Percentiles rank a stretch among this genome's conserved stretches.
Evolutionary conservation across 2,113 vertebrate species (phyloP).

Genomic region (Cichladusa arquata): DNA sequence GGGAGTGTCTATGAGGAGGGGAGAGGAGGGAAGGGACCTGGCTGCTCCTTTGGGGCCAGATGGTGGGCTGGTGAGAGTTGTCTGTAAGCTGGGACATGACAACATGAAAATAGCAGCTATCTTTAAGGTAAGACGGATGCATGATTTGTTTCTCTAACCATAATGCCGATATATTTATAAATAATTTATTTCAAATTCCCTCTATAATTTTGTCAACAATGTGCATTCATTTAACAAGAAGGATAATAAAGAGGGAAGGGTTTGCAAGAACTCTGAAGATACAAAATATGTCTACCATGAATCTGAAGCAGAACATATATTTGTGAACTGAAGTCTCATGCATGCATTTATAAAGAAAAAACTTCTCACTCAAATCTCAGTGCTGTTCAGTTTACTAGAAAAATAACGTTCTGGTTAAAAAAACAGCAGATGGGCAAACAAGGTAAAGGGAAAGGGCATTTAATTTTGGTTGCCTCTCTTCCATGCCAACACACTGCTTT

Average conservation of each 20-base stretch:
- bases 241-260: neutral
- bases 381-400: neutral
- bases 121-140: neutral
- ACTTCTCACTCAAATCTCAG: neutral
- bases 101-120: neutral
- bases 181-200: neutral
- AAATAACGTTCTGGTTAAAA: neutral
- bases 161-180: neutral
- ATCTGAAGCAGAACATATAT: neutral
- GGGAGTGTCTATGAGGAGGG: neutral
- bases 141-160: neutral
- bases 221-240: neutral
- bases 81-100: neutral
- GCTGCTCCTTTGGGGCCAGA: neutral
- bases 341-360: neutral
- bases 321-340: neutral
- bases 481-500: constrained; percentile 18
- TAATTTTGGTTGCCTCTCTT: constrained; percentile 32
- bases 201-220: neutral
- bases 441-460: constrained; percentile 50
- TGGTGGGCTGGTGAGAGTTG: neutral
- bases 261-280: neutral
- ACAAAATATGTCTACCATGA: neutral
- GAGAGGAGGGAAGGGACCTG: neutral
- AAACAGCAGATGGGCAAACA: constrained; percentile 51